Base-by-base conservation (phyloP, 1,140 invertebrate genomes). In the Sarcophaga bullata region DNA sequence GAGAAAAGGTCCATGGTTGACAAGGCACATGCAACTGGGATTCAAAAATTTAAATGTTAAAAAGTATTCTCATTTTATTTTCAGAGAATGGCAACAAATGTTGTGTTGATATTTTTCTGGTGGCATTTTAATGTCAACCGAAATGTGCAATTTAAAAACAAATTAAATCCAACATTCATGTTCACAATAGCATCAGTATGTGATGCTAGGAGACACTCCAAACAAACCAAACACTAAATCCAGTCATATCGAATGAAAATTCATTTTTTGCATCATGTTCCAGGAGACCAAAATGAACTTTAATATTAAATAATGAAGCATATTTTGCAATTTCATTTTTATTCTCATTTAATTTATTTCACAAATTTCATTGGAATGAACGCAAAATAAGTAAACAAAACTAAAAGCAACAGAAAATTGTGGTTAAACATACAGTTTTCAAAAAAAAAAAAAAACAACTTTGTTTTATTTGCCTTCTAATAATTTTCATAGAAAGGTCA, bases 41-140 rank as follows among this genome's bases (percentile, higher is more conserved):
- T 58, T 58, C n/a, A 6, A 7, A n/a, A 58, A n/a, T n/a, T n/a
- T n/a, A 58, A 73, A 15, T 62, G 17, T 72, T 15, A 46, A 73
- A 82, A 50, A 54, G 25, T 46, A 58, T 19, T n/a, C 54, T 52
- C n/a, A n/a, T n/a, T 80, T 54, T 82, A 73, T 82, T 49, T 52
- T 82, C 82, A 82, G 82, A 72, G 83, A 85, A 83, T 86, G 84
- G 83, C 82, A n/a, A 54, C 82, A 85, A 88, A 88, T 88, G 87
- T 87, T 84, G 87, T 88, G 87, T 88, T 88, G 87, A 88, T 88
- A 84, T 85, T 87, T 84, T 58, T 87, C 83, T 86, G 85, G 86
- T 88, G 87, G 87, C 87, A 62, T 86, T 86, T 85, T 87, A 88
- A 88, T 87, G 86, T 85, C 82, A 84, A 83, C 85, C 50, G 85